Evolutionary conservation across 1,140 invertebrate species (phyloP).

Genomic region (Tetramorium parvispinum): DNA sequence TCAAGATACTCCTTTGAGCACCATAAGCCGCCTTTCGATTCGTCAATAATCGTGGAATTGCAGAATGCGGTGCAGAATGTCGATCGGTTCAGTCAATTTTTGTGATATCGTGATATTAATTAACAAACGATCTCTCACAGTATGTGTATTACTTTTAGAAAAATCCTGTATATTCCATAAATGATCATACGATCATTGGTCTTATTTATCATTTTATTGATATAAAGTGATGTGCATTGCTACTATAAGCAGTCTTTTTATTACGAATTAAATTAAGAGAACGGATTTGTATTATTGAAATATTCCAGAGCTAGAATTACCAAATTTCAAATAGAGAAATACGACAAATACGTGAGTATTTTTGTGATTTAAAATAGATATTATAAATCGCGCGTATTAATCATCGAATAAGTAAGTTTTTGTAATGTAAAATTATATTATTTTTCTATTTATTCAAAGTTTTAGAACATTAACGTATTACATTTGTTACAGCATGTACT

Average conservation of each 20-base stretch:
- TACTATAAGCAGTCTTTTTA: not conserved
- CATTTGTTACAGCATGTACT: not conserved
- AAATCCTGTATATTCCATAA: not conserved
- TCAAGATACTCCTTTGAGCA: constrained; percentile 51
- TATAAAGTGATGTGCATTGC: not conserved
- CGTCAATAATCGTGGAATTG: constrained; percentile 29
- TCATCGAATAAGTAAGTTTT: not conserved
- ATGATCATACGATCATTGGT: not conserved
- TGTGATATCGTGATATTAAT: not conserved
- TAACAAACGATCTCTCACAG: not conserved
- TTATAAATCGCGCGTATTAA: not conserved
- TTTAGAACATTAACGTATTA: not conserved
- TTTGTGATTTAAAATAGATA: not conserved
- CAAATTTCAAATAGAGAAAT: not conserved
- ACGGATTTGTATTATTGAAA: not conserved
- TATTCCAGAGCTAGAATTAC: not conserved
- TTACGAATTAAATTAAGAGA: not conserved
- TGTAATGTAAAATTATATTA: not conserved
- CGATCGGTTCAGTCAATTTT: not conserved
- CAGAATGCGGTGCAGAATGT: constrained; percentile 15
- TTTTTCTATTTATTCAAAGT: not conserved
- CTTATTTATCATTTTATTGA: not conserved
- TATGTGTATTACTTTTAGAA: not conserved
- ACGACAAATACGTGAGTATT: not conserved
- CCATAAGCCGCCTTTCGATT: constrained; percentile 30